A percentile compares a stretch with the other conserved stretches of the same genome.
Conservation (phyloP, 2,113 vertebrate genomes). For the Pelmatolapia mariae region DNA sequence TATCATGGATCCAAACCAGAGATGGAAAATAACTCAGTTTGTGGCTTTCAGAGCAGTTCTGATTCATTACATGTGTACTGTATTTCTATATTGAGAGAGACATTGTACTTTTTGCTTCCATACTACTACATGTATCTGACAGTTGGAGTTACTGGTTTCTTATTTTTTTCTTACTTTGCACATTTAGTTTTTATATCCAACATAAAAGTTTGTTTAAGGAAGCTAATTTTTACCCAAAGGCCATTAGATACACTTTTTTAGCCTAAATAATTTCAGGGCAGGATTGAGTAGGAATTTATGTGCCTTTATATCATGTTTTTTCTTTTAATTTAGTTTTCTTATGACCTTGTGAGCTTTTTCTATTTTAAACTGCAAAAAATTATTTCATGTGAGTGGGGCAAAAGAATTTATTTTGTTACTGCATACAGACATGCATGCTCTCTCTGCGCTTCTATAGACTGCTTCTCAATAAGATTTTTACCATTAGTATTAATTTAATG, state of each 20-base stretch:
- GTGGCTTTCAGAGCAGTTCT: neutral
- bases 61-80: neutral
- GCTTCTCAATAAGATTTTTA: neutral
- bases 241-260: neutral
- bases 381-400: neutral
- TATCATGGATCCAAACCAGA: neutral
- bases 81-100: neutral
- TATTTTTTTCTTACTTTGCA: neutral
- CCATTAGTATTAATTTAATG: neutral
- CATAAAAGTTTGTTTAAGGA: neutral
- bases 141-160: neutral
- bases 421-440: neutral
- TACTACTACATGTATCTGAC: neutral
- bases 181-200: neutral
- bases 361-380: neutral
- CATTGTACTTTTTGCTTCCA: neutral
- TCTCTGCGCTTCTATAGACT: neutral
- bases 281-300: neutral
- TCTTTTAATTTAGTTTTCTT: neutral
- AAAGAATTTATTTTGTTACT: fast-evolving
- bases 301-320: neutral
- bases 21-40: neutral
- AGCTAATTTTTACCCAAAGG: neutral
- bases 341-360: neutral
- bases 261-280: neutral